These are phyloP conservation scores for Semnopithecus entellus DNA, from an alignment of 2,113 vertebrate species.

Conservation along the genomic window DNA sequence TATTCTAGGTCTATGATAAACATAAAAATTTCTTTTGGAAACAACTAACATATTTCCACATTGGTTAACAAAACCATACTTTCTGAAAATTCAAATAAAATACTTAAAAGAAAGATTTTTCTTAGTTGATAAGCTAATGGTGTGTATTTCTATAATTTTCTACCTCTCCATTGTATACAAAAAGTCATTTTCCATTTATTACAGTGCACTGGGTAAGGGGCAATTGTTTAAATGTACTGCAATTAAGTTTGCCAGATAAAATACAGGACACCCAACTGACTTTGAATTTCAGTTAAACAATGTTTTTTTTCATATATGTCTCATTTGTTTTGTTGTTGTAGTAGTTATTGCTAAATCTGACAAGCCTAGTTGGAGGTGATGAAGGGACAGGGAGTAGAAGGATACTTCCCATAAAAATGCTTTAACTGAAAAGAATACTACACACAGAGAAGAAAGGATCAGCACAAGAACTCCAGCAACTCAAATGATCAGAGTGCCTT, in stretches of 20 bases:
- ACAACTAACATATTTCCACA: not conserved
- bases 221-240: not conserved
- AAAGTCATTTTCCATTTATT: not conserved
- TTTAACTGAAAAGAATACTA: not conserved
- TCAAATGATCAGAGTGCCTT: too few relatives aligned
- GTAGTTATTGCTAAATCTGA: not conserved
- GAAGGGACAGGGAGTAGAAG: not conserved
- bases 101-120: not conserved
- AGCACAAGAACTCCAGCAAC: too few relatives aligned
- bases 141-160: not conserved
- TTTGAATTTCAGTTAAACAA: not conserved
- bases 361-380: not conserved
- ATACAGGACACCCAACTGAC: not conserved
- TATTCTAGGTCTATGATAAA: not conserved
- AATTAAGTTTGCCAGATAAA: not conserved
- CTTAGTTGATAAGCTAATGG: not conserved
- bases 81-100: conserved; percentile 16
- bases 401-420: not conserved
- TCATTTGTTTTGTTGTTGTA: not conserved
- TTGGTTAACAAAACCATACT: not conserved
- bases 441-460: too few relatives aligned
- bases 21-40: not conserved
- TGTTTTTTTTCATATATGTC: not conserved
- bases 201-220: too few relatives aligned
- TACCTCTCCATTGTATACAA: not conserved